phyloP scores from a whole-genome alignment of 2,888 invertebrate species.

The Hipparchia semele region DNA sequence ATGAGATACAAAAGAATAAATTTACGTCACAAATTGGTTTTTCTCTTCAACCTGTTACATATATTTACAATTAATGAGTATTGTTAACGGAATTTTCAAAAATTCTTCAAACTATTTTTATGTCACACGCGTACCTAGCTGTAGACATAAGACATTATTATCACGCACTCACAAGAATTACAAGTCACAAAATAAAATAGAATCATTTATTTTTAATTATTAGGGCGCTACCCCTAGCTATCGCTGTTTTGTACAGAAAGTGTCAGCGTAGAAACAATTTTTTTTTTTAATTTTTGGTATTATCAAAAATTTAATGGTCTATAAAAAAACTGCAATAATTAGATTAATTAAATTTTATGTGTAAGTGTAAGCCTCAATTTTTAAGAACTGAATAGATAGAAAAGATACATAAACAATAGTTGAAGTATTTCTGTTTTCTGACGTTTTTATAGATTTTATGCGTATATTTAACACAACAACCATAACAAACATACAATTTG shows the following conservation, averaged over 20 bases:
- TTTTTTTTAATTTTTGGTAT: no score
- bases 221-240: neutral
- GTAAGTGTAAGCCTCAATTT: no score
- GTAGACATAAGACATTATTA: slow-evolving; percentile 19
- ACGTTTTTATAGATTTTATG: no score
- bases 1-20: slow-evolving; percentile 81
- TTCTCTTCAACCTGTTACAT: slow-evolving; percentile 49
- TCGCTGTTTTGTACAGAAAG: neutral
- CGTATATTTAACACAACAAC: no score
- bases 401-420: no score
- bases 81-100: slow-evolving; percentile 50
- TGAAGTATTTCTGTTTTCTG: no score
- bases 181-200: neutral
- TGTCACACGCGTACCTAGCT: neutral
- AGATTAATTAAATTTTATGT: no score
- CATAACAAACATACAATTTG: slow-evolving; percentile 4
- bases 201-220: neutral
- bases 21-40: slow-evolving; percentile 70
- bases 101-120: slow-evolving; percentile 37
- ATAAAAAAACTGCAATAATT: no score
- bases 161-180: slow-evolving; percentile 22
- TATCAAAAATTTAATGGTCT: no score
- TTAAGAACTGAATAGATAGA: no score
- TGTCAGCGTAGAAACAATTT: no score
- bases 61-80: slow-evolving; percentile 81